phyloP scores from a whole-genome alignment of 2,113 vertebrate species.

The Morphnarchus princeps region DNA sequence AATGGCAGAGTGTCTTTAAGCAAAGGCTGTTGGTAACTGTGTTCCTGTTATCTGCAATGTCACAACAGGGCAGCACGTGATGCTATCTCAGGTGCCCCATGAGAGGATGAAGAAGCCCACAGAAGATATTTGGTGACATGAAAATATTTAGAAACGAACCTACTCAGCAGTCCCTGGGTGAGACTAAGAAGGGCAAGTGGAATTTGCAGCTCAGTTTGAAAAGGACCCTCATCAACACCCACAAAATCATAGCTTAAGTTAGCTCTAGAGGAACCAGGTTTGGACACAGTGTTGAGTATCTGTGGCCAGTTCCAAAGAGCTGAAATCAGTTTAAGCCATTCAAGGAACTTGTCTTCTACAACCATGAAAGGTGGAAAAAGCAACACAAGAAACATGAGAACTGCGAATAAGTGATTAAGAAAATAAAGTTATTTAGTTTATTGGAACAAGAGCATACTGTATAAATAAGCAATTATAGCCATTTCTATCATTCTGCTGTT shows the following conservation, averaged over 20 bases:
- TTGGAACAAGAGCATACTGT: background rate
- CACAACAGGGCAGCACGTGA: fast-evolving
- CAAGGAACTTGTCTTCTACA: background rate
- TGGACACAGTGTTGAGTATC: background rate
- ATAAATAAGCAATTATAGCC: background rate
- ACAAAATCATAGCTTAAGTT: background rate
- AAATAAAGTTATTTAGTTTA: background rate
- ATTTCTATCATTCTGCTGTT: background rate
- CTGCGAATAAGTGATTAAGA: background rate
- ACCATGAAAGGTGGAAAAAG: background rate
- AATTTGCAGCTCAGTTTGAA: background rate
- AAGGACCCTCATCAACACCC: background rate
- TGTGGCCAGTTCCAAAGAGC: background rate
- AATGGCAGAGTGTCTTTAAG: background rate
- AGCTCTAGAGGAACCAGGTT: background rate
- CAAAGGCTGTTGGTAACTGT: background rate
- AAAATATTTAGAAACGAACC: background rate
- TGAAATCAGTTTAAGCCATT: background rate
- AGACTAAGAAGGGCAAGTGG: background rate
- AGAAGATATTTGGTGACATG: background rate
- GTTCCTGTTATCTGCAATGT: background rate
- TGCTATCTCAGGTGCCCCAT: background rate
- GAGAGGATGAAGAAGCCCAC: background rate
- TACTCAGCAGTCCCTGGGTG: background rate
- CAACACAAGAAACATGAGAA: background rate